Base-by-base conservation (phyloP, 2,888 invertebrate genomes). In the Diabrotica balteata region DNA sequence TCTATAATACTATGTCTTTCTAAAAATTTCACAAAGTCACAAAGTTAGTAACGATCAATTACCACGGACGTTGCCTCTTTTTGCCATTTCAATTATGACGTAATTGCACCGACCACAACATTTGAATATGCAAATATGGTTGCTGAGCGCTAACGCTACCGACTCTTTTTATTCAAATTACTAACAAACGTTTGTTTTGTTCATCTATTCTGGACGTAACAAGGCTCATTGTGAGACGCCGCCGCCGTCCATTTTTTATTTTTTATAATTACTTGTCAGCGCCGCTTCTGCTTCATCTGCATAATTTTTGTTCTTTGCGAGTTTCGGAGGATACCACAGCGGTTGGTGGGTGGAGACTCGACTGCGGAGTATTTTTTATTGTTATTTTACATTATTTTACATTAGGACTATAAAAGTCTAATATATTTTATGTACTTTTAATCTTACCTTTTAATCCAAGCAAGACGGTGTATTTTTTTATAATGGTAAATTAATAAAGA, bases 81-180 rank as follows among this genome's bases (percentile, higher is more conserved):
- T 80, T 81, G 78, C 79, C 78, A 75, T 82, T 82, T 81, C 82
- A 82, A 81, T 82, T 82, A 82, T 81, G 80, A 81, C 77, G 80
- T 81, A 82, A 81, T 82, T 82, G 81, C 80, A 77, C 74, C 78
- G 78, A 77, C 81, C 80, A 80, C 81, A 81, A 80, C 78, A 81
- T 81, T 81, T 81, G 81, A 81, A 82, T 82, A 82, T 82, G 82
- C 79, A 82, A 82, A 82, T 82, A 73, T 67, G 72, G 72, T 67
- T 68, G 75, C 72, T 66, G 52, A 47, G 52, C 61, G 65, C 72
- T 74, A 32, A 72, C 73, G 71, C 72, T 72, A 72, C 76, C 72
- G 72, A 73, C 78, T 77, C 75, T 79, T 78, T 79, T 78, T 77
- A 79, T 78, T 79, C 77, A 79, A 79, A 79, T 79, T 79, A 76